Evolutionary conservation across 2,113 vertebrate species (phyloP), one percentile per base, ranked within the genome.

Genomic region (Hylia prasina): DNA sequence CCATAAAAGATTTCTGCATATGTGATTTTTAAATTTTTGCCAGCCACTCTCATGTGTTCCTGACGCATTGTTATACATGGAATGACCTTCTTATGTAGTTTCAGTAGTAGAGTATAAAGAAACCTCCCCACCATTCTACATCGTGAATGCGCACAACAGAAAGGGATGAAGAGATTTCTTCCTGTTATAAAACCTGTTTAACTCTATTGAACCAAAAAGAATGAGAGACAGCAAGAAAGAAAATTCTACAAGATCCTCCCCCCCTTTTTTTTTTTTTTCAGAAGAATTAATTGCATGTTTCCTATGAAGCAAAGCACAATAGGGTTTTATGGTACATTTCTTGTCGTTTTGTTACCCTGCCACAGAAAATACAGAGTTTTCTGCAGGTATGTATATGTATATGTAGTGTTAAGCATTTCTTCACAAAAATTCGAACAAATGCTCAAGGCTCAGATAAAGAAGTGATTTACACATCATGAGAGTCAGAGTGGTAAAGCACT

Each of bases 281-380:
- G 78, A 93, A 87, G 48, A 86, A 61, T 82, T 93, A 90, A 91
- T 96, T 93, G 18, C 47, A 33, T 58, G n/a, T 87, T 90, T 96
- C 63, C 51, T 73, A 35, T 73, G n/a, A 76, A 91, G 70, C 7
- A 70, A 73, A 89, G 15, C 37, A 90, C 39, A 75, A 63, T 21
- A 39, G 64, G 8, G 19, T 51, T 88, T 90, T 86, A 66, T 77
- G 33, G 56, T 47, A 82, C 40, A n/a, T 87, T 94, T 88, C 58
- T 48, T 50, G 42, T 57, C 35, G 23, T 58, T 95, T 91, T 83
- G 25, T 72, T 94, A n/a, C 21, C 22, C 17, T 65, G 25, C n/a
- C 54, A 72, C 24, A 42, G 58, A 53, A 88, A 85, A 88, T 47
- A 50, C 47, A 47, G 42, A 61, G 20, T 58, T 86, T 90, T 80